These are phyloP conservation scores for Steinernema carpocapsae DNA, from an alignment of 2,888 invertebrate species.

Conservation along the genomic window DNA sequence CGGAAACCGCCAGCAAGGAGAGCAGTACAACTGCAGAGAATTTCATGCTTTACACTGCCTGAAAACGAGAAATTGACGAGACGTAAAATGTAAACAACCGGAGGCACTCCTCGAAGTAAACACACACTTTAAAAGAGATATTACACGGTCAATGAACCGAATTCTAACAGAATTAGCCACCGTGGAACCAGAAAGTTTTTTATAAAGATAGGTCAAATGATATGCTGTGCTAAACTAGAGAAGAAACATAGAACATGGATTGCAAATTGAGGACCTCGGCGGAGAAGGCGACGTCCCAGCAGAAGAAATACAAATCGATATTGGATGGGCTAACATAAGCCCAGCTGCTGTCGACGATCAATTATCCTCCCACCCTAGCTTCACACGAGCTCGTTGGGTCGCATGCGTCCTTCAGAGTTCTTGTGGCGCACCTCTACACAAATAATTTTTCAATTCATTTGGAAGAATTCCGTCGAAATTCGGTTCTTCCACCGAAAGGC, in stretches of 20 bases:
- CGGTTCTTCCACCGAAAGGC: background rate
- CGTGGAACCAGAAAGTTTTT: no score
- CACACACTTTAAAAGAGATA: no score
- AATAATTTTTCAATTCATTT: slow-evolving; percentile 15
- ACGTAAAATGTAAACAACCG: background rate
- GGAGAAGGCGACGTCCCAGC: background rate
- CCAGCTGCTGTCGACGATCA: slow-evolving; percentile 29
- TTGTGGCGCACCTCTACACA: background rate
- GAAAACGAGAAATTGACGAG: background rate
- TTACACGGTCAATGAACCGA: no score
- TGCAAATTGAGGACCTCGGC: background rate
- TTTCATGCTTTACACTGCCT: slow-evolving; percentile 4
- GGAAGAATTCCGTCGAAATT: slow-evolving; percentile 11
- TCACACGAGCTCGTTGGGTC: background rate
- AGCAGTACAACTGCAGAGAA: background rate
- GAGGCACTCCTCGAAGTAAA: no score
- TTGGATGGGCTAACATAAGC: background rate
- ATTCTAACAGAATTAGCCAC: no score
- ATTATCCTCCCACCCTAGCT: background rate
- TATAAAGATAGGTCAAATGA: no score
- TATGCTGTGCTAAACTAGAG: no score
- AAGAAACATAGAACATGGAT: no score
- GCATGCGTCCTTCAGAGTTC: background rate
- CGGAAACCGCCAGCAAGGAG: background rate
- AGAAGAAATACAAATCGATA: slow-evolving; percentile 27